Evolutionary conservation across 2,113 vertebrate species (phyloP).

Genomic region (Arizona elegans): DNA sequence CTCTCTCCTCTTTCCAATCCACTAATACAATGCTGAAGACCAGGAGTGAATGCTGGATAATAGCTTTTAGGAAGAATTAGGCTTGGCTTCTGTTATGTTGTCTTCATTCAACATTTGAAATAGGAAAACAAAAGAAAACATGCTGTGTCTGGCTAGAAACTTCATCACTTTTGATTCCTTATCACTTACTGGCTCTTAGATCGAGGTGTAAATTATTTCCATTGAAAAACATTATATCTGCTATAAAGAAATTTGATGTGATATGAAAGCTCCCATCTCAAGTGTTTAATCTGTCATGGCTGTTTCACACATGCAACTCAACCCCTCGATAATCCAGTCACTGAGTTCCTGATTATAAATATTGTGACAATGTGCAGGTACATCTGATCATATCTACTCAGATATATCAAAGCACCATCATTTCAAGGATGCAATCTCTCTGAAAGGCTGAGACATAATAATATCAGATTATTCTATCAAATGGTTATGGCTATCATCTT

Average conservation of each 20-base stretch:
- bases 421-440: neutral
- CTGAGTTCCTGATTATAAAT: neutral
- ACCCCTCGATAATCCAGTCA: neutral
- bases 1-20: neutral
- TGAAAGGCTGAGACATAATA: neutral
- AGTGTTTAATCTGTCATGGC: neutral
- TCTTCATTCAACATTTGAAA: neutral
- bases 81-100: neutral
- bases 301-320: neutral
- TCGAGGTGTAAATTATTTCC: neutral
- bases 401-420: neutral
- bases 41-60: neutral
- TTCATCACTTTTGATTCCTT: neutral
- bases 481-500: neutral
- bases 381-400: neutral
- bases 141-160: neutral
- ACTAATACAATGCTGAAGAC: neutral
- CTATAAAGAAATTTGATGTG: neutral
- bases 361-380: neutral
- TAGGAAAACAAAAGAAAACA: neutral
- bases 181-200: neutral
- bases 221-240: neutral
- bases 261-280: neutral
- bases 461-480: neutral
- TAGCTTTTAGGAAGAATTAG: neutral